Conservation (phyloP, 2,797 vertebrate species). For the Aphelocoma californica region DNA sequence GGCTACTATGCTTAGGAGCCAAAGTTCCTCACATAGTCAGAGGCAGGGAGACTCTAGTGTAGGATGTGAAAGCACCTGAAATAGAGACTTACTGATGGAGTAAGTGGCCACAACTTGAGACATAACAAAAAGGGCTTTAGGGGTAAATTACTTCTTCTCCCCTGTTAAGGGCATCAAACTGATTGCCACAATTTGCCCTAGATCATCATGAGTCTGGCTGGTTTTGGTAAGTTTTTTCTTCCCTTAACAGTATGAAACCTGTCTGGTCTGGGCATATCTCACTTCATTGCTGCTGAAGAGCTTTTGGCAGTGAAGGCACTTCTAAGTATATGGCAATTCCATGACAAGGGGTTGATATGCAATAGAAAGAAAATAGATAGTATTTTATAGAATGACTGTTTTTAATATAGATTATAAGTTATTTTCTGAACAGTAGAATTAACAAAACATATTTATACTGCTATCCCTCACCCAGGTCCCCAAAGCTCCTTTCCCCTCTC, state of each 20-base stretch:
- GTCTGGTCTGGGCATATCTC: neutral
- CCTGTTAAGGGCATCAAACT: neutral
- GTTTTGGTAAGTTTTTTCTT: neutral
- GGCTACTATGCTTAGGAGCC: neutral
- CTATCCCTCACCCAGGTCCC: neutral
- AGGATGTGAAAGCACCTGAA: neutral
- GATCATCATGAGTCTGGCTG: neutral
- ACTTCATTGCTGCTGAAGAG: neutral
- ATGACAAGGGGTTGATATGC: neutral
- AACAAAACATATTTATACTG: accelerated
- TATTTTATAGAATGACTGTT: neutral
- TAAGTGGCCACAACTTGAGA: neutral
- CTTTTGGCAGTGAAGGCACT: neutral
- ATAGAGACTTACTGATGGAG: neutral
- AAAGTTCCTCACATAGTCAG: neutral
- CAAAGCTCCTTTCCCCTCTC: neutral
- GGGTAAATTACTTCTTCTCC: neutral
- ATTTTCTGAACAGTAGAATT: neutral
- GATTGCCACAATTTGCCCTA: neutral
- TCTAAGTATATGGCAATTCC: neutral
- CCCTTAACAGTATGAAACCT: neutral
- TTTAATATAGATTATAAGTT: neutral
- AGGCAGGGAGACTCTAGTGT: neutral
- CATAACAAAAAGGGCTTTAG: neutral
- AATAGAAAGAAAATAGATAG: neutral